A percentile compares a stretch with the other conserved stretches of the same genome.
These are phyloP conservation scores for Pitangus sulphuratus DNA, from an alignment of 2,797 vertebrate genomes.

Conservation along the genomic window DNA sequence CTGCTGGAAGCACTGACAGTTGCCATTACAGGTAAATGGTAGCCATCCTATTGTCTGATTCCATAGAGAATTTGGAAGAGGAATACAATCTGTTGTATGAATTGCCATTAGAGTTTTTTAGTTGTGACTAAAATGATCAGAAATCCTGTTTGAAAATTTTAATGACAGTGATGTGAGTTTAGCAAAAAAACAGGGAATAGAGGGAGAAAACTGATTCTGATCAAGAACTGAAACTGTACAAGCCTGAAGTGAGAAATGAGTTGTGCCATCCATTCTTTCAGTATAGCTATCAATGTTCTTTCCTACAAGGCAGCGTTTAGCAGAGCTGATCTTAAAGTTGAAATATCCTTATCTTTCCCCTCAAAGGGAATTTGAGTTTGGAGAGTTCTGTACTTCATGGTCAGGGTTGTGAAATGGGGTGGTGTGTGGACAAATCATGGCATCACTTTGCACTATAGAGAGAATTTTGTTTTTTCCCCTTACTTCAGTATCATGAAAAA, in stretches of 20 bases:
- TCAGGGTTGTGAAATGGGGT: not conserved
- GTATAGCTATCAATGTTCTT: not conserved
- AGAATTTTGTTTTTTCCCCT: not conserved
- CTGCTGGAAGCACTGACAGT: conserved; percentile 89
- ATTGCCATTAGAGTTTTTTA: not conserved
- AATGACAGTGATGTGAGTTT: not conserved
- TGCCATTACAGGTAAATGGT: conserved; percentile 84
- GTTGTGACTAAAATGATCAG: not conserved
- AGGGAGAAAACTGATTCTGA: not conserved
- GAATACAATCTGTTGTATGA: not conserved
- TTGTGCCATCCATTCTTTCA: not conserved
- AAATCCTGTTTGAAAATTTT: not conserved
- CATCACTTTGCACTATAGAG: not conserved
- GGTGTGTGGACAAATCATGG: rapidly evolving
- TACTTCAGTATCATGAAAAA: not conserved
- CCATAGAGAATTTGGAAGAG: not conserved
- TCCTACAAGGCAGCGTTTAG: not conserved
- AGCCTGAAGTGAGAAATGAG: not conserved
- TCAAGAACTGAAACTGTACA: not conserved
- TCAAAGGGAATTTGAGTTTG: not conserved
- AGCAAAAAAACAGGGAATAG: not conserved
- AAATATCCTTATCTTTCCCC: not conserved
- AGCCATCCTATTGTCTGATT: not conserved
- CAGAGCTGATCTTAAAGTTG: not conserved
- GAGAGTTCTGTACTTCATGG: not conserved